A percentile compares a stretch with the other conserved stretches of the same genome.
Evolutionary conservation across 2,888 invertebrate genomes (phyloP).

Genomic region (Neoaliturus tenellus): DNA sequence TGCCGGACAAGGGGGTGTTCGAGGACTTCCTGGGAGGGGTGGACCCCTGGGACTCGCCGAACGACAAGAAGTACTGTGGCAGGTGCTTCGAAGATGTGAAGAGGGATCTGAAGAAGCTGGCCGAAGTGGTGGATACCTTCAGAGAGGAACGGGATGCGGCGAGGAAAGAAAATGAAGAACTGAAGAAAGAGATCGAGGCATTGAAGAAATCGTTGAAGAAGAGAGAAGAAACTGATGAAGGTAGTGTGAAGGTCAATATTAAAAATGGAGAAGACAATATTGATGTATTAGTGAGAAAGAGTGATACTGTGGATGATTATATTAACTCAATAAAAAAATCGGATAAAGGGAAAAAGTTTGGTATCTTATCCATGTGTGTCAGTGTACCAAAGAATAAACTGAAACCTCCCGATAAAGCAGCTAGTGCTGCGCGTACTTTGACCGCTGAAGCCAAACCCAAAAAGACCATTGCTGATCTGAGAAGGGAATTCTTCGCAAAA

Average conservation of each 20-base stretch:
- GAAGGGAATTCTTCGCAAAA: conserved; percentile 35
- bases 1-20: conserved; percentile 24
- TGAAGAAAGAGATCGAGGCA: conserved; percentile 33
- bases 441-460: background rate
- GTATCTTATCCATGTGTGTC: conserved; percentile 3
- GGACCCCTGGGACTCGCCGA: background rate
- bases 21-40: background rate
- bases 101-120: conserved; percentile 27
- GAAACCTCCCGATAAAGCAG: background rate
- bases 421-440: no score
- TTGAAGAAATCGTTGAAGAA: conserved; percentile 22
- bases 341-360: background rate
- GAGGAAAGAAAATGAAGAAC: conserved; percentile 3
- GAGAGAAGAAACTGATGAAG: background rate
- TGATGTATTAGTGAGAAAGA: background rate
- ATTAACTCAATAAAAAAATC: background rate
- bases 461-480: conserved; percentile 9
- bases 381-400: background rate
- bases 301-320: no score
- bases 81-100: conserved; percentile 25
- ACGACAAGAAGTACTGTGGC: background rate
- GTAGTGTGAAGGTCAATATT: background rate
- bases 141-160: background rate
- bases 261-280: background rate
- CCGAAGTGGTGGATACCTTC: background rate